phyloP scores from a whole-genome alignment of 1,140 invertebrate genomes.

The Magallana angulata region DNA sequence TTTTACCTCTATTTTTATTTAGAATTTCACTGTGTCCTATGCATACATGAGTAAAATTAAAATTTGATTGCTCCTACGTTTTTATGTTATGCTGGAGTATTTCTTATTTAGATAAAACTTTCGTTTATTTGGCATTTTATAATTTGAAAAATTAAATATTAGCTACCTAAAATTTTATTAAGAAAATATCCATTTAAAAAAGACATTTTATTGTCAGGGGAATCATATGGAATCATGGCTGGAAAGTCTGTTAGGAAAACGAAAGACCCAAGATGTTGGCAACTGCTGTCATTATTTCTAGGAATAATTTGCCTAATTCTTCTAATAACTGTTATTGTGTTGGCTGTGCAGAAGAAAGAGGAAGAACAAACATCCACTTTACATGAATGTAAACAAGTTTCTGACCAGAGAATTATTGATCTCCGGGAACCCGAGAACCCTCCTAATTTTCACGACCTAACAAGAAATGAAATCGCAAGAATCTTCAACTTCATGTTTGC shows the following conservation, averaged over 20 bases:
- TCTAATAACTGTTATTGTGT: not conserved
- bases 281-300: not conserved
- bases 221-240: no score
- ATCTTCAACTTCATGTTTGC: conserved; percentile 12
- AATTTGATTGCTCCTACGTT: no score
- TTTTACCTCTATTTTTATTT: no score
- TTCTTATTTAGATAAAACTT: no score
- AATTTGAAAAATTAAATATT: no score
- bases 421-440: not conserved
- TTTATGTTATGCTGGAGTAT: no score
- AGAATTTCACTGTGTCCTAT: no score
- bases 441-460: conserved; percentile 21
- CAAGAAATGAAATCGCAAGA: not conserved
- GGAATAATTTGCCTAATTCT: not conserved
- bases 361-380: not conserved
- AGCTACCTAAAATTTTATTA: no score
- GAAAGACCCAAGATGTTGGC: not conserved
- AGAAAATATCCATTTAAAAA: no score
- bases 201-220: no score
- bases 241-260: not conserved
- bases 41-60: no score
- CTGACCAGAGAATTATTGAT: not conserved
- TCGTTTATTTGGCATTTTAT: no score
- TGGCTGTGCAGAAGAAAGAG: not conserved
- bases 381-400: not conserved